Conservation (phyloP, 2,113 vertebrate species). For the Nibea albiflora region DNA sequence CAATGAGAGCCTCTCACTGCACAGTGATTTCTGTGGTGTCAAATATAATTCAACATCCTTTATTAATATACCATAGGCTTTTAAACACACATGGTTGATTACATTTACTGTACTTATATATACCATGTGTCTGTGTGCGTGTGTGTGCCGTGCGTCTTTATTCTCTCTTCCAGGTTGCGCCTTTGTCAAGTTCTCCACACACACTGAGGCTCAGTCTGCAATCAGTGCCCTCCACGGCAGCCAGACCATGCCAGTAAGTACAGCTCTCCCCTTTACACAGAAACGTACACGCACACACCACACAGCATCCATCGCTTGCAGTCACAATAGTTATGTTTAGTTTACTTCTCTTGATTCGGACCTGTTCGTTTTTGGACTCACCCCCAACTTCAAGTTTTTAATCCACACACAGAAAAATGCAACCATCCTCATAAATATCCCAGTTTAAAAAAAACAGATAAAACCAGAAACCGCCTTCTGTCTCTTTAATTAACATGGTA, state of each 20-base stretch:
- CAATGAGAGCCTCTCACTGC: conserved; percentile 62
- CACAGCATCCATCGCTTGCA: neutral
- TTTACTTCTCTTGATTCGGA: conserved; percentile 8
- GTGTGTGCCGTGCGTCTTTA: conserved; percentile 34
- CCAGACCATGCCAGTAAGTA: conserved; percentile 99
- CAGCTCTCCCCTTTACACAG: conserved; percentile 28
- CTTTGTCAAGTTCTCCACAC: conserved; percentile 99
- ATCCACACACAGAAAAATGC: conserved; percentile 36
- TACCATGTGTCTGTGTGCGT: conserved; percentile 19
- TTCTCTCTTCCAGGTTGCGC: conserved; percentile 91
- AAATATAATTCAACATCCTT: conserved; percentile 64
- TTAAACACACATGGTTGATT: conserved; percentile 55
- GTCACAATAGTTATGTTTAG: conserved; percentile 13
- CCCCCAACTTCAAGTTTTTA: conserved; percentile 30
- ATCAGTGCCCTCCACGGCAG: conserved; percentile 98
- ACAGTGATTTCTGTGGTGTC: conserved; percentile 65
- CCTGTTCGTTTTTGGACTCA: neutral
- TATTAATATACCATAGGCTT: conserved; percentile 57
- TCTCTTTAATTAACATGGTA: conserved; percentile 69
- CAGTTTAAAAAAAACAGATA: conserved; percentile 44
- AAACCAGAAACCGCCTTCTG: conserved; percentile 51
- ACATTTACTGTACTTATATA: conserved; percentile 39
- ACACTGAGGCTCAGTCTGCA: conserved; percentile 97
- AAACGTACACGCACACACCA: neutral
- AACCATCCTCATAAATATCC: conserved; percentile 44